These are phyloP conservation scores for Notocelia uddmanniana DNA, from an alignment of 2,888 invertebrate genomes.

Conservation along the genomic window DNA sequence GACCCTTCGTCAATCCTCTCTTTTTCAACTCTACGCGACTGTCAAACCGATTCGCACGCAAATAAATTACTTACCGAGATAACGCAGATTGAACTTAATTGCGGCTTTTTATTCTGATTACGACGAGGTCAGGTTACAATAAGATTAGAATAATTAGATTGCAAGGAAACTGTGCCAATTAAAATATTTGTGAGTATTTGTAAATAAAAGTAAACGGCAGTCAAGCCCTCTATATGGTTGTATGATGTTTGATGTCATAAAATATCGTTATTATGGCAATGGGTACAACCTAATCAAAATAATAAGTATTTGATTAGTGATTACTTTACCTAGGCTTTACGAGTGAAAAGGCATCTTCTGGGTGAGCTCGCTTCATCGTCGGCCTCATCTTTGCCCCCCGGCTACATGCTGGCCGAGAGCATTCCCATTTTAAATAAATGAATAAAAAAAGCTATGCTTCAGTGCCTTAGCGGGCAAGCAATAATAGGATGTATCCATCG, in stretches of 20 bases:
- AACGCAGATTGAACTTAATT: slow-evolving; percentile 28
- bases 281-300: slow-evolving; percentile 25
- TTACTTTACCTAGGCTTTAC: too few relatives aligned
- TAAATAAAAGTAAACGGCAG: slow-evolving; percentile 24
- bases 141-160: slow-evolving; percentile 15
- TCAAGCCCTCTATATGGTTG: slow-evolving; percentile 6
- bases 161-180: slow-evolving; percentile 33
- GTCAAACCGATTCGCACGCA: slow-evolving; percentile 39
- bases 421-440: too few relatives aligned
- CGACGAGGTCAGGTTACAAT: slow-evolving; percentile 13
- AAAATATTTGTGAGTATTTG: slow-evolving; percentile 27
- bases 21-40: slow-evolving; percentile 26
- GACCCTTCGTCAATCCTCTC: slow-evolving; percentile 56
- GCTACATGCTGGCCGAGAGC: too few relatives aligned
- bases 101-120: slow-evolving; percentile 29
- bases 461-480: background rate
- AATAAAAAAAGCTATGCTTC: slow-evolving; percentile 17
- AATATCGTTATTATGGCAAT: slow-evolving; percentile 7
- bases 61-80: slow-evolving; percentile 33
- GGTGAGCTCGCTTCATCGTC: too few relatives aligned
- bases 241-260: slow-evolving; percentile 13
- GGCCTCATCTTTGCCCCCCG: too few relatives aligned
- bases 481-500: slow-evolving; percentile 9
- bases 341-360: too few relatives aligned
- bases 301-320: background rate